Conservation (phyloP, 2,797 vertebrate genomes). For the Rhabdomys pumilio region DNA sequence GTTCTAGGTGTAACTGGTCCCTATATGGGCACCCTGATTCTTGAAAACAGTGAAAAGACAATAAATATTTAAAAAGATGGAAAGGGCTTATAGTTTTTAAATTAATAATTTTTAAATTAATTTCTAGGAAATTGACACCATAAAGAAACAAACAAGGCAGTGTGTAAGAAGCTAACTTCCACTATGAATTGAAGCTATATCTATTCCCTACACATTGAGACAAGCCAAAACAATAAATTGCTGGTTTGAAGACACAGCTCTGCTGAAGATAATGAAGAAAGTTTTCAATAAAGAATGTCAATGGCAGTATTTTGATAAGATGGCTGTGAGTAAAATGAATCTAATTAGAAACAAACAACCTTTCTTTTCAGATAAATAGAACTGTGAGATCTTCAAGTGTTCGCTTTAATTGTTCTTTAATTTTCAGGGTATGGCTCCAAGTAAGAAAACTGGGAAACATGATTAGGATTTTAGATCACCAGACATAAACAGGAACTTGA, state of each 20-base stretch:
- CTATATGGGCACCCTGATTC: no score
- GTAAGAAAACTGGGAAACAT: not conserved
- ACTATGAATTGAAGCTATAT: not conserved
- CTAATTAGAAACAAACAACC: not conserved
- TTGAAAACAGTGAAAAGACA: not conserved
- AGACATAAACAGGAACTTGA: not conserved
- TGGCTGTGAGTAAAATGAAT: not conserved
- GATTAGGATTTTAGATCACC: not conserved
- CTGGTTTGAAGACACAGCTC: not conserved
- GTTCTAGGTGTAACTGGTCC: not conserved
- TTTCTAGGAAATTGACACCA: not conserved
- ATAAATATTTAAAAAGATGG: not conserved
- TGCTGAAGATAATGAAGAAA: not conserved
- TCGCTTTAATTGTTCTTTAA: not conserved
- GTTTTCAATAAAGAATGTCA: slow-evolving; percentile 20
- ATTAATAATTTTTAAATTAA: slow-evolving; percentile 4
- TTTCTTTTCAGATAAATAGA: not conserved
- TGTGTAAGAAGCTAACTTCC: not conserved
- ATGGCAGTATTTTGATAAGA: not conserved
- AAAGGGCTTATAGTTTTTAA: not conserved
- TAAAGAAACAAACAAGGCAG: not conserved
- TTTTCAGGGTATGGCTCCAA: not conserved
- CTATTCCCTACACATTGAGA: not conserved
- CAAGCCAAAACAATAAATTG: not conserved
- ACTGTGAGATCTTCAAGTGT: not conserved